These are phyloP conservation scores for Eupithecia subumbrata DNA, from an alignment of 2,888 invertebrate genomes.

Conservation along the genomic window DNA sequence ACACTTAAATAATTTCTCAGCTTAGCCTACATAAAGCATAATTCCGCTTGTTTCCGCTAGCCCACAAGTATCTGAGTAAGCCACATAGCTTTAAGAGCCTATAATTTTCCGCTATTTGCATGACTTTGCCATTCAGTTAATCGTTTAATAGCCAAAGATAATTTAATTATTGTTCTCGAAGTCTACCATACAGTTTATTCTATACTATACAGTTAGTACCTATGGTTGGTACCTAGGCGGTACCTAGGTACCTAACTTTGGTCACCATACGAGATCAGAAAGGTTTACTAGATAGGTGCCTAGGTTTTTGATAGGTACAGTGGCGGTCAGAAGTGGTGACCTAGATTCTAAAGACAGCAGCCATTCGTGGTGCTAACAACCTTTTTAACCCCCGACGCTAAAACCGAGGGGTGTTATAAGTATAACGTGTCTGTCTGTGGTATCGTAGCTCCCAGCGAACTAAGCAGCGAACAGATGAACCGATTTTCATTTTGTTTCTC, in stretches of 20 bases:
- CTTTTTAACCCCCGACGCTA: no score
- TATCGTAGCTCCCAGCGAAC: no score
- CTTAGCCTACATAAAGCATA: background rate
- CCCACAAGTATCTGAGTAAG: slow-evolving; percentile 5
- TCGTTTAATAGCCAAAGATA: slow-evolving; percentile 24
- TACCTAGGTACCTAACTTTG: background rate
- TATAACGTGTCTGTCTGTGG: no score
- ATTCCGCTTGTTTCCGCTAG: background rate
- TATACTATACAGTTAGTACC: slow-evolving; percentile 6
- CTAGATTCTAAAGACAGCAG: no score
- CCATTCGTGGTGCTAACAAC: no score
- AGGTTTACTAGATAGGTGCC: background rate
- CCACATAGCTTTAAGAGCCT: slow-evolving; percentile 9
- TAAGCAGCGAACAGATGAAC: no score
- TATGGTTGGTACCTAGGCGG: background rate
- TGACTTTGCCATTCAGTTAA: slow-evolving; percentile 17
- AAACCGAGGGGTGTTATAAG: no score
- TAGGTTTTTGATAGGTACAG: no score
- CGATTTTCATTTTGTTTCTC: no score
- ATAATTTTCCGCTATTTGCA: slow-evolving; percentile 23
- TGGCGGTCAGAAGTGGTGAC: no score
- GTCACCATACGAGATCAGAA: background rate
- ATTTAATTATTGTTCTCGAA: slow-evolving; percentile 7
- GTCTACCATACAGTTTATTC: background rate
- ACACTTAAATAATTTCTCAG: background rate